Conservation (phyloP, 2,113 vertebrate species). For the Octodon degus region DNA sequence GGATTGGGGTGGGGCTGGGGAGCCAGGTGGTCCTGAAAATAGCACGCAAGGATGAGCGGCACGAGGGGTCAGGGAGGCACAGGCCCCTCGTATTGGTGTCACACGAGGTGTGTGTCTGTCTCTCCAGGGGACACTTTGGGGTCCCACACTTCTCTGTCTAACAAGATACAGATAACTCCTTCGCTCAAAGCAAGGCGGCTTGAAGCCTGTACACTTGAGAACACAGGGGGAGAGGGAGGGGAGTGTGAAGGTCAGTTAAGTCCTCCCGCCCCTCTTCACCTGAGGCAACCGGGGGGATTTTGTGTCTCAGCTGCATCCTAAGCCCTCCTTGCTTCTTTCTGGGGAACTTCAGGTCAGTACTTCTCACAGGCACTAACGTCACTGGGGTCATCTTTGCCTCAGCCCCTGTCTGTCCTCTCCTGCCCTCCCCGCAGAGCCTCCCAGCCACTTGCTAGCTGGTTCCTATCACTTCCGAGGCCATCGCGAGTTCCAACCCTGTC, state of each 20-base stretch:
- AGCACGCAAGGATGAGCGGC: accelerated
- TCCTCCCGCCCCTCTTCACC: accelerated
- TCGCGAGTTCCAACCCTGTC: neutral
- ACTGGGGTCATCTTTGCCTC: neutral
- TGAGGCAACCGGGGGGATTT: neutral
- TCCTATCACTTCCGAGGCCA: neutral
- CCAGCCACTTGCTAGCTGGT: accelerated
- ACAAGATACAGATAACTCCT: neutral
- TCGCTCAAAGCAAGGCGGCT: neutral
- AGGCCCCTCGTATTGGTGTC: accelerated
- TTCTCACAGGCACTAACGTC: neutral
- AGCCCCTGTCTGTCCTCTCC: neutral
- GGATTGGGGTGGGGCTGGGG: neutral
- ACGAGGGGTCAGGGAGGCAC: neutral
- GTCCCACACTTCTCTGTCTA: neutral
- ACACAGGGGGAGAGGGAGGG: neutral
- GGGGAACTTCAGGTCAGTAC: accelerated
- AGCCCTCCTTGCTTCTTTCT: neutral
- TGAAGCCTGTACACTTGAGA: neutral
- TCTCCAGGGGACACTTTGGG: neutral
- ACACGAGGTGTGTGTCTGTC: neutral
- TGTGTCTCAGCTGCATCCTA: neutral
- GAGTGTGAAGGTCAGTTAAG: neutral
- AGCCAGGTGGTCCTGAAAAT: no score
- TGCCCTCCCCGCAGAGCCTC: neutral